Evolutionary conservation across 2,797 vertebrate species (phyloP).

Genomic region (Poeciliopsis paucimaculata): DNA sequence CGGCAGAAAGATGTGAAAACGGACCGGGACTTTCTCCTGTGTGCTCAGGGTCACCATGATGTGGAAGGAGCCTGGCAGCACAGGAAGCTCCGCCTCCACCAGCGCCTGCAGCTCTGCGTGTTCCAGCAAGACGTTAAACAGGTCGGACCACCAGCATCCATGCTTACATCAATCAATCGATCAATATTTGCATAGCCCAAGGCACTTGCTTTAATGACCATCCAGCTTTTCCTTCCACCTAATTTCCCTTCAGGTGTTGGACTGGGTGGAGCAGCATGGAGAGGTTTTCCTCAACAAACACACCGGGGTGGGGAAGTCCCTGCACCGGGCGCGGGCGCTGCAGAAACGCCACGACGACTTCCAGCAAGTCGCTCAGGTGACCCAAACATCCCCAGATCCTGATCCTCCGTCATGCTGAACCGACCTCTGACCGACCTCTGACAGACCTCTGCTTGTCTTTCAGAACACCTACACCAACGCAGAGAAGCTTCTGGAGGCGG

Average conservation of each 20-base stretch:
- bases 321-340: slow-evolving; percentile 92
- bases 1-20: background rate
- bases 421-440: too few relatives aligned
- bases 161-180: background rate
- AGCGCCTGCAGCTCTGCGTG: slow-evolving; percentile 96
- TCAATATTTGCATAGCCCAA: background rate
- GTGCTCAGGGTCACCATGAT: slow-evolving; percentile 76
- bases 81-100: slow-evolving; percentile 94
- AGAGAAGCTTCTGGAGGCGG: slow-evolving; percentile 95
- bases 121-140: slow-evolving; percentile 98
- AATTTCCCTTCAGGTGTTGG: slow-evolving; percentile 85
- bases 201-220: background rate
- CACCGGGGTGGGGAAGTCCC: slow-evolving; percentile 94
- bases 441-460: slow-evolving; percentile 18
- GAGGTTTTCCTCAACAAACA: slow-evolving; percentile 99
- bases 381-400: background rate
- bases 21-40: background rate
- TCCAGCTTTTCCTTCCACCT: background rate
- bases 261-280: slow-evolving; percentile 98
- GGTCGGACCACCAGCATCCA: slow-evolving; percentile 72
- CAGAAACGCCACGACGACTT: slow-evolving; percentile 98
- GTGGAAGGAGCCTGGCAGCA: slow-evolving; percentile 96
- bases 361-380: slow-evolving; percentile 95
- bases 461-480: slow-evolving; percentile 96
- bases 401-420: too few relatives aligned